phyloP scores from a whole-genome alignment of 2,113 vertebrate genomes.

The Telmatochromis sp. region DNA sequence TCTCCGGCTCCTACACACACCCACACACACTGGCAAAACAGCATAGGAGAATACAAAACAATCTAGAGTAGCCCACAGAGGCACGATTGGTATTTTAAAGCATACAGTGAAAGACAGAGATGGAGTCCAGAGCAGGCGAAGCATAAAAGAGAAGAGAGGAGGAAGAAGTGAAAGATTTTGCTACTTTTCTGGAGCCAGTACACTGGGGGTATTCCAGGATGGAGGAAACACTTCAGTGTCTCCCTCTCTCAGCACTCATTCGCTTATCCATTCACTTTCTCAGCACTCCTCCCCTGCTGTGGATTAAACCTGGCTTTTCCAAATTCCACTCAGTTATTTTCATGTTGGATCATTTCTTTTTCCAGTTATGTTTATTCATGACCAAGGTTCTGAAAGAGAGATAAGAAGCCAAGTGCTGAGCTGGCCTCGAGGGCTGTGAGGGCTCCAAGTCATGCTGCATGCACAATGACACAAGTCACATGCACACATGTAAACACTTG shows the following conservation, averaged over 20 bases:
- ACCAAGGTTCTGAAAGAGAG: slow-evolving; percentile 39
- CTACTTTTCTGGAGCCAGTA: neutral
- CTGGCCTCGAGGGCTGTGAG: slow-evolving; percentile 29
- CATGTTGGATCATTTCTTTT: slow-evolving; percentile 34
- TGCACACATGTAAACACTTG: neutral
- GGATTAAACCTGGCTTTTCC: slow-evolving; percentile 24
- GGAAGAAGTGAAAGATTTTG: neutral
- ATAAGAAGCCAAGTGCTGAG: slow-evolving; percentile 61
- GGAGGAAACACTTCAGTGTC: slow-evolving; percentile 4
- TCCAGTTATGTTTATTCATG: slow-evolving; percentile 57
- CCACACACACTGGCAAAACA: neutral
- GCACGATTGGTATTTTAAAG: slow-evolving; percentile 6
- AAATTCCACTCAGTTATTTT: slow-evolving; percentile 48
- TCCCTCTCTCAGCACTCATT: neutral
- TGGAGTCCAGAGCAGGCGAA: neutral
- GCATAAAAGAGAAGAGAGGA: neutral
- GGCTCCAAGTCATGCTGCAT: slow-evolving; percentile 19
- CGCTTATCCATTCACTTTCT: slow-evolving; percentile 28
- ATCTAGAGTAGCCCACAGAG: neutral
- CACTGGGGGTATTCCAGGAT: slow-evolving; percentile 1
- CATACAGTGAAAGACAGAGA: neutral
- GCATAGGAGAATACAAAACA: neutral
- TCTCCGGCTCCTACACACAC: neutral
- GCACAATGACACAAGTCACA: neutral
- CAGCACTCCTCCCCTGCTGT: neutral